A percentile compares a stretch with the other conserved stretches of the same genome.
phyloP scores from a whole-genome alignment of 2,113 vertebrate genomes.

The Lipophrys pholis region DNA sequence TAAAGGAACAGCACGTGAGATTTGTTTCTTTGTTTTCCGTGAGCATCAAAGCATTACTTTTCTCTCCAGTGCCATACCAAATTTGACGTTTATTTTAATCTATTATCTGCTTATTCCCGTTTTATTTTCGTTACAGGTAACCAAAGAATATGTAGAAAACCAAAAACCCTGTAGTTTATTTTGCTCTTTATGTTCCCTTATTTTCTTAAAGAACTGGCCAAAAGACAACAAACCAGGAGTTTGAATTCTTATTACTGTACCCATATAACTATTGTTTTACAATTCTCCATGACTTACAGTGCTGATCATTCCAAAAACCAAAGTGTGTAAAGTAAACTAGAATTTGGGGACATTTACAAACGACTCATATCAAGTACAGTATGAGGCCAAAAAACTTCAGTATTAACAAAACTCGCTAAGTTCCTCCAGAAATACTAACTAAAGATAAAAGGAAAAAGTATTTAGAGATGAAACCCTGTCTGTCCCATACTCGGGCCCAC shows the following conservation, averaged over 20 bases:
- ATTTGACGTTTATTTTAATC: slow-evolving; percentile 76
- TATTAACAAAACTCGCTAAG: slow-evolving; percentile 75
- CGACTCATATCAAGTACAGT: slow-evolving; percentile 55
- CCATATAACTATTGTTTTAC: slow-evolving; percentile 65
- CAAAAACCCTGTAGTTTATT: slow-evolving; percentile 84
- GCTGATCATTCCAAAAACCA: slow-evolving; percentile 86
- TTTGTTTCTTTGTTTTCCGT: slow-evolving; percentile 68
- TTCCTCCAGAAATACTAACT: slow-evolving; percentile 66
- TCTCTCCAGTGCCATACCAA: slow-evolving; percentile 84
- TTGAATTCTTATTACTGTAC: slow-evolving; percentile 69
- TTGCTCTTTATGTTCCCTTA: slow-evolving; percentile 56
- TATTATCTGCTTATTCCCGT: slow-evolving; percentile 74
- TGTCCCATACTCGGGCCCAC: slow-evolving; percentile 75
- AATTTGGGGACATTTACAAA: slow-evolving; percentile 72
- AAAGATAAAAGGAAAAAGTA: slow-evolving; percentile 61
- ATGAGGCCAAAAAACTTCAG: slow-evolving; percentile 77
- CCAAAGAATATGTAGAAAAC: slow-evolving; percentile 89
- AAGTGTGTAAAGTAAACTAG: slow-evolving; percentile 79
- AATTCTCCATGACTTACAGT: slow-evolving; percentile 73
- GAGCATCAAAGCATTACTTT: slow-evolving; percentile 74
- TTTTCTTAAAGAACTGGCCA: slow-evolving; percentile 77
- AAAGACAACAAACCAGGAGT: slow-evolving; percentile 80
- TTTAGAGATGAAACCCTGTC: slow-evolving; percentile 72
- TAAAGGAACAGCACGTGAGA: slow-evolving; percentile 80
- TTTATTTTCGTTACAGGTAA: slow-evolving; percentile 88